These are phyloP conservation scores for Streblospio benedicti DNA, from an alignment of 1,140 invertebrate genomes.

Conservation along the genomic window DNA sequence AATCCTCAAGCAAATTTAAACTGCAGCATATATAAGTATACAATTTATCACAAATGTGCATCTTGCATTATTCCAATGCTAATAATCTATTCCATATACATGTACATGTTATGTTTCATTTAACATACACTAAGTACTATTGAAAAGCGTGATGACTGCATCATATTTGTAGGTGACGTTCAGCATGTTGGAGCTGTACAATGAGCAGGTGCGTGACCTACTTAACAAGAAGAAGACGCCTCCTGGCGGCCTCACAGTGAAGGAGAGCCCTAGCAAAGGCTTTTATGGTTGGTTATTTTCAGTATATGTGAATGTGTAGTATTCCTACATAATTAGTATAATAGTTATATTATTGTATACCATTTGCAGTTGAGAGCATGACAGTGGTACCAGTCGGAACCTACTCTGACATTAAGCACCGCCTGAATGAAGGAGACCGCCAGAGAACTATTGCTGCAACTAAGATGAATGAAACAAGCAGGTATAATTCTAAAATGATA, in stretches of 20 bases:
- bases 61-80: not conserved
- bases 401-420: slow-evolving; percentile 49
- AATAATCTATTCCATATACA: not conserved
- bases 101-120: not conserved
- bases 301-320: not conserved
- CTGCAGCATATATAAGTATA: too few relatives aligned
- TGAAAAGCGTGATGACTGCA: not conserved
- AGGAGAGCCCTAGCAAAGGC: slow-evolving; percentile 18
- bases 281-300: slow-evolving; percentile 18
- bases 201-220: slow-evolving; percentile 11
- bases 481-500: slow-evolving; percentile 27
- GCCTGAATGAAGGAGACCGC: slow-evolving; percentile 52
- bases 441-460: slow-evolving; percentile 54
- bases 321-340: not conserved
- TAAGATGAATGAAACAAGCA: slow-evolving; percentile 56
- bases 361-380: slow-evolving; percentile 15
- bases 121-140: not conserved
- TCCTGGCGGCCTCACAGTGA: slow-evolving; percentile 19
- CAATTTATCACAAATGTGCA: not conserved
- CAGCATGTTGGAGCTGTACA: slow-evolving; percentile 14
- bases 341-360: slow-evolving; percentile 13
- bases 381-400: slow-evolving; percentile 43
- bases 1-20: too few relatives aligned
- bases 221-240: slow-evolving; percentile 14
- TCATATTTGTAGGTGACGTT: slow-evolving; percentile 12